Evolutionary conservation across 2,888 invertebrate genomes (phyloP).

Genomic region (Scaptomyza cyrtandrae): DNA sequence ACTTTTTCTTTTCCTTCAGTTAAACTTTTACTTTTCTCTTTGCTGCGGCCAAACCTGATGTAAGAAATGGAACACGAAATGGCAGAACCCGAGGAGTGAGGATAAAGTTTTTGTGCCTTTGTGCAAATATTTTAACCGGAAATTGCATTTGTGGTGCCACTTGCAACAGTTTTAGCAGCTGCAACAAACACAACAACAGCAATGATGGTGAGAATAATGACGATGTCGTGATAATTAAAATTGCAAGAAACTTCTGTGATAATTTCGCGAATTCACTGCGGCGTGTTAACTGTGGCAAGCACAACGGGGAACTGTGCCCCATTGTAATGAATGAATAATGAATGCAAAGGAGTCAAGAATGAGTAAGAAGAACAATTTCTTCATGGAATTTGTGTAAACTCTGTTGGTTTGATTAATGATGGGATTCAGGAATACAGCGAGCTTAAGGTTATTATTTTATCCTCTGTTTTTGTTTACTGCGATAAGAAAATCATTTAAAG

Average conservation of each 20-base stretch:
- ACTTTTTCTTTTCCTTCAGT: conserved; percentile 25
- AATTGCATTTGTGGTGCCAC: conserved; percentile 67
- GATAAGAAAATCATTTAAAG: background rate
- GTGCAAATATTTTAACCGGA: conserved; percentile 69
- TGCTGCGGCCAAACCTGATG: conserved; percentile 20
- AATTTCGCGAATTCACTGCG: conserved; percentile 47
- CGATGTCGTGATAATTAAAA: conserved; percentile 65
- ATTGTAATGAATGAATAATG: conserved; percentile 41
- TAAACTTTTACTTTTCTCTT: conserved; percentile 23
- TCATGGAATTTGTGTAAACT: background rate
- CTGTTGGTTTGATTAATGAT: conserved; percentile 1
- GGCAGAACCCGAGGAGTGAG: background rate
- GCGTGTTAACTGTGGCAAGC: conserved; percentile 29
- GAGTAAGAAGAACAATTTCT: background rate
- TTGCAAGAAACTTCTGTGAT: conserved; percentile 43
- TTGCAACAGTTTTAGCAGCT: conserved; percentile 38
- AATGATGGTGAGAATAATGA: conserved; percentile 9
- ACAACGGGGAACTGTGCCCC: conserved; percentile 42
- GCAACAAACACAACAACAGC: conserved; percentile 36
- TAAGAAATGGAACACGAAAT: conserved; percentile 13
- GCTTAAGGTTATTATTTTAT: conserved; percentile 3
- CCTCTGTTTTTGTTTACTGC: no score
- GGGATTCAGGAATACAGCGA: background rate
- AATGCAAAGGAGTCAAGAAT: conserved; percentile 2
- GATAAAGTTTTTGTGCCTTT: conserved; percentile 58